phyloP scores from a whole-genome alignment of 1,140 invertebrate genomes.

The Glomeris maerens region DNA sequence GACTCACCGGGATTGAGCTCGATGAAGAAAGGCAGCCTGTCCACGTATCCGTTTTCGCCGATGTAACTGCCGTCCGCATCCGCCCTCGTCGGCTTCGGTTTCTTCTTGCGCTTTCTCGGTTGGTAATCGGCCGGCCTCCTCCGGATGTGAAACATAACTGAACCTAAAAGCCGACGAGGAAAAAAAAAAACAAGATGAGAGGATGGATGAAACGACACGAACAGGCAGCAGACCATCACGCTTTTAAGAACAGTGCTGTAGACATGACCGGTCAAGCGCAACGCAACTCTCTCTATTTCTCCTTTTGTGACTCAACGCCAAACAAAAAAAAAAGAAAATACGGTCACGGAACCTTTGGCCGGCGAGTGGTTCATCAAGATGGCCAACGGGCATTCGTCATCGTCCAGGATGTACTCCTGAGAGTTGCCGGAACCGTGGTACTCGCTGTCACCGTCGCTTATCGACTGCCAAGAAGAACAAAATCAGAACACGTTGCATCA shows the following conservation, averaged over 20 bases:
- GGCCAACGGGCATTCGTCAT: conserved; percentile 90
- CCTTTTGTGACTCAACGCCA: too few relatives aligned
- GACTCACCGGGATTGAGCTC: conserved; percentile 41
- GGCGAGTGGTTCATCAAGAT: conserved; percentile 83
- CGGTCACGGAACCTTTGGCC: not conserved
- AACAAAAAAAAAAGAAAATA: too few relatives aligned
- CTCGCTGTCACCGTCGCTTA: conserved; percentile 33
- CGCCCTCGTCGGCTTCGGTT: conserved; percentile 40
- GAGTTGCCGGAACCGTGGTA: conserved; percentile 33
- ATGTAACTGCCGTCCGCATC: conserved; percentile 38
- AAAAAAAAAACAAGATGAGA: too few relatives aligned
- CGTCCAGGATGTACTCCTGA: conserved; percentile 81
- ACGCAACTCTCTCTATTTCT: too few relatives aligned
- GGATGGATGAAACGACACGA: too few relatives aligned
- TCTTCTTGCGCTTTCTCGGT: conserved; percentile 79
- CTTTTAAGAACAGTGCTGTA: too few relatives aligned
- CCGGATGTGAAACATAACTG: conserved; percentile 87
- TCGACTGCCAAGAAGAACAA: conserved; percentile 7
- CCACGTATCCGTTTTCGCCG: conserved; percentile 34
- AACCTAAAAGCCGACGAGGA: conserved; percentile 44
- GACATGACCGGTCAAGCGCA: too few relatives aligned
- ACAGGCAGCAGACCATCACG: too few relatives aligned
- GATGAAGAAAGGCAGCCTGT: conserved; percentile 42
- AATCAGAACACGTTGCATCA: not conserved
- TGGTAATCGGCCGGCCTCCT: conserved; percentile 74